Percentiles rank a stretch among this genome's conserved stretches.
These are phyloP conservation scores for Archips crataeganus DNA, from an alignment of 2,888 invertebrate species.

Conservation along the genomic window DNA sequence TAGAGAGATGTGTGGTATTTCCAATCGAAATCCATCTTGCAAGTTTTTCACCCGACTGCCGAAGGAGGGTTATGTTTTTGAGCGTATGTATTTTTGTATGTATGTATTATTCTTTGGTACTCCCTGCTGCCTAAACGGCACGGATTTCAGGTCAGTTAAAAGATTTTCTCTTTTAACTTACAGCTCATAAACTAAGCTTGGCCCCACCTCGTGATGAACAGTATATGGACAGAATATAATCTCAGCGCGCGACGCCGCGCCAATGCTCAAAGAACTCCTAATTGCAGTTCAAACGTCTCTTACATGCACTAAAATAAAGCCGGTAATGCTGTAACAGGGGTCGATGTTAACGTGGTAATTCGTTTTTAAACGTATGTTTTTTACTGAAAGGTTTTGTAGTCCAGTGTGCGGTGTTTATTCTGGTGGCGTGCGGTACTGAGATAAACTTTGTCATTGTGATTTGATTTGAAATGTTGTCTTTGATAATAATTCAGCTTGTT, in stretches of 20 bases:
- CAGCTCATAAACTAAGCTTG: conserved; percentile 51
- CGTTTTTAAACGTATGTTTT: conserved; percentile 13
- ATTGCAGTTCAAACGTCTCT: neutral
- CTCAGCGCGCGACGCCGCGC: conserved; percentile 52
- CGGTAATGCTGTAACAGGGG: neutral
- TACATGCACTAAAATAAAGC: neutral
- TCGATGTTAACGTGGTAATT: neutral
- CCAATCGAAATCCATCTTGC: too few relatives aligned
- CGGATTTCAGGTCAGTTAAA: neutral
- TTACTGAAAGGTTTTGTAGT: neutral
- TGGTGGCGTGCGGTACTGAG: neutral
- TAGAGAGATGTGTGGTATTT: too few relatives aligned
- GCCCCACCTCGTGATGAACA: conserved; percentile 60
- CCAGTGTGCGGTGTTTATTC: neutral
- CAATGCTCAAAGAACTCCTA: neutral
- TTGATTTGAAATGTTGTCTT: neutral
- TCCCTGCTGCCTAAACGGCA: too few relatives aligned
- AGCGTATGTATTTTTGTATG: too few relatives aligned
- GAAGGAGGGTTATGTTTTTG: too few relatives aligned
- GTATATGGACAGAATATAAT: conserved; percentile 75
- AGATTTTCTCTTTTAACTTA: conserved; percentile 39
- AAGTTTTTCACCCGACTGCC: too few relatives aligned
- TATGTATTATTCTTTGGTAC: too few relatives aligned
- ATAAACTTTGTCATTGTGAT: neutral
- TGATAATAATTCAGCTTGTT: too few relatives aligned